A percentile compares a stretch with the other conserved stretches of the same genome.
Conservation (phyloP, 1,140 invertebrate genomes). For the Diploscapter pachys region DNA sequence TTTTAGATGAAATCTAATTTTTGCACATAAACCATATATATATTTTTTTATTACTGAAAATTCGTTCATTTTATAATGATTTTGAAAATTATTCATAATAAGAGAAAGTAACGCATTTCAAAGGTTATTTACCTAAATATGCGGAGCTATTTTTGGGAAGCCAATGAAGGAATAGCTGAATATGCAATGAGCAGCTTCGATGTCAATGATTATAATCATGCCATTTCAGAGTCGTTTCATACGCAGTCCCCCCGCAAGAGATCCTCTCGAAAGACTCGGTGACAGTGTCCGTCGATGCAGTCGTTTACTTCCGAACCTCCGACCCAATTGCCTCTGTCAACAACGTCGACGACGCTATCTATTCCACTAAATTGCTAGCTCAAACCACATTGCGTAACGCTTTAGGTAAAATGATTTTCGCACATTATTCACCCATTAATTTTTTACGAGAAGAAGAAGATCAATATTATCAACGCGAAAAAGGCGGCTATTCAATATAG, state of each 20-base stretch:
- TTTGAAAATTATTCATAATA: no score
- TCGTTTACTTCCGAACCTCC: conserved; percentile 58
- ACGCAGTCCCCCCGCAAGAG: conserved; percentile 58
- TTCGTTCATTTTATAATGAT: no score
- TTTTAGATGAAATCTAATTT: no score
- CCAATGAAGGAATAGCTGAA: no score
- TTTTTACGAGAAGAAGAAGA: neutral
- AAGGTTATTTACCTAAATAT: no score
- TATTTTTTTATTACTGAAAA: no score
- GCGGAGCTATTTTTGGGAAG: no score
- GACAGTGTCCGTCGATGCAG: conserved; percentile 56
- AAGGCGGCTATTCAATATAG: no score
- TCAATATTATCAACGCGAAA: no score
- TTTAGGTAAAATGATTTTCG: conserved; percentile 34
- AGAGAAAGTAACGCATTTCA: no score
- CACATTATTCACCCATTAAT: neutral
- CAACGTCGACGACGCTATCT: conserved; percentile 64
- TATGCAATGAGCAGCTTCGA: neutral
- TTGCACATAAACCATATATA: no score
- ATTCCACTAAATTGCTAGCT: conserved; percentile 63
- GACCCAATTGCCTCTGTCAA: conserved; percentile 59
- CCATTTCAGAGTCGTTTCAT: conserved; percentile 56
- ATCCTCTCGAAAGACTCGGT: conserved; percentile 58
- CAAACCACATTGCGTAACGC: conserved; percentile 63
- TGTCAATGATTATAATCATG: neutral